These are phyloP conservation scores for Heterodera filipjevi DNA, from an alignment of 2,888 invertebrate genomes.

Conservation along the genomic window DNA sequence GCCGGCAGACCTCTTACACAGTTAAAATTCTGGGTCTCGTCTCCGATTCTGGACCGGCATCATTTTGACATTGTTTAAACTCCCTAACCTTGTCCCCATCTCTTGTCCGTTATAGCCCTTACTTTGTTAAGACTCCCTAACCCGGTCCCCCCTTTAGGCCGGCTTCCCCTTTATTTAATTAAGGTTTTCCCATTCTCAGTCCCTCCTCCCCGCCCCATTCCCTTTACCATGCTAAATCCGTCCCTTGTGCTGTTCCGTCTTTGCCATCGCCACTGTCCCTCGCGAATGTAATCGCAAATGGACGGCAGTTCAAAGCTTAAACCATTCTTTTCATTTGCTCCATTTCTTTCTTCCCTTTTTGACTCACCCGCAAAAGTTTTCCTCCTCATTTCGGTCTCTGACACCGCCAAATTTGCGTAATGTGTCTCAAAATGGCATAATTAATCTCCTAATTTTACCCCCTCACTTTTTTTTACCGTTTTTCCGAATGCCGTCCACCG, in stretches of 20 bases:
- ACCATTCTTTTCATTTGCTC: constrained; percentile 15
- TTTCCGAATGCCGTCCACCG: background rate
- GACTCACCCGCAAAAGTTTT: constrained; percentile 23
- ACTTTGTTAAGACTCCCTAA: no score
- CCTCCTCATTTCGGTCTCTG: constrained; percentile 10
- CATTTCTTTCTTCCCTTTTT: background rate
- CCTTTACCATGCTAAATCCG: constrained; percentile 21
- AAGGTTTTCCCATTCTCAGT: no score
- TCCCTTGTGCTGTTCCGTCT: constrained; percentile 21
- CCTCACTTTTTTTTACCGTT: background rate
- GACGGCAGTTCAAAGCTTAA: constrained; percentile 40
- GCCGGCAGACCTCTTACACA: no score
- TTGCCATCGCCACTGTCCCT: constrained; percentile 30
- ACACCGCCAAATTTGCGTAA: background rate
- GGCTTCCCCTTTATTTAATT: no score
- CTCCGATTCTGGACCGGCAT: no score
- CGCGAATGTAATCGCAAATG: constrained; percentile 46
- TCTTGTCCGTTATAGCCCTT: no score
- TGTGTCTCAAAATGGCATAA: background rate
- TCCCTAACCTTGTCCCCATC: no score
- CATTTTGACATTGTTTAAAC: no score
- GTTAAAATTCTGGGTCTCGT: no score
- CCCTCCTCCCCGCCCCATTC: no score
- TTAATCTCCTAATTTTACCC: background rate
- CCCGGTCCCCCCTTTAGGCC: no score